Conservation (phyloP, 2,113 vertebrate genomes). For the Grammomys dolichurus region DNA sequence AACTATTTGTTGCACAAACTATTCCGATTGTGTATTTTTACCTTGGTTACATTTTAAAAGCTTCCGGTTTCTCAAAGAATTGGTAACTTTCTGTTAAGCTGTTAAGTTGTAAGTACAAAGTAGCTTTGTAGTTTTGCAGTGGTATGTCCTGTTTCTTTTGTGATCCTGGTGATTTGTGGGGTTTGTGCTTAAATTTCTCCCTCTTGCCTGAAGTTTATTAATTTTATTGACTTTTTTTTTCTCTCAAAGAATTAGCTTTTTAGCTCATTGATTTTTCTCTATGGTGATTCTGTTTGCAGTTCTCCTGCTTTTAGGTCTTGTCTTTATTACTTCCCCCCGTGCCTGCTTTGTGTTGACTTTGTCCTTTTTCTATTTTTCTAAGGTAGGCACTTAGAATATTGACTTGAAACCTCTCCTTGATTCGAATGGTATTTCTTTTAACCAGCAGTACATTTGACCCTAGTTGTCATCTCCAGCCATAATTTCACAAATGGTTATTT, state of each 20-base stretch:
- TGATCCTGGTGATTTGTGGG: conserved; percentile 41
- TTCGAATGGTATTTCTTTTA: conserved; percentile 40
- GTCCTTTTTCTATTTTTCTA: conserved; percentile 24
- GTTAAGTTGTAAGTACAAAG: conserved; percentile 19
- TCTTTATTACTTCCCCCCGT: conserved; percentile 48
- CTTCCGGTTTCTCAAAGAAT: conserved; percentile 11
- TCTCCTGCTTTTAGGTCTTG: neutral
- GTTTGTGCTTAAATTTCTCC: conserved; percentile 39
- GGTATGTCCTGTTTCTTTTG: neutral
- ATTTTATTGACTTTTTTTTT: conserved; percentile 53
- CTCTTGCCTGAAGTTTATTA: conserved; percentile 52
- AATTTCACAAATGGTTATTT: conserved; percentile 38
- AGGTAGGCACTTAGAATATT: conserved; percentile 24
- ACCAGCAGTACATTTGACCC: neutral
- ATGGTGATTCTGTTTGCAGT: conserved; percentile 27
- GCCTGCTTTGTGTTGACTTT: conserved; percentile 31
- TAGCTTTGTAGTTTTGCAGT: neutral
- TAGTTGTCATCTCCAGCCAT: conserved; percentile 32
- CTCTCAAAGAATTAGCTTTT: conserved; percentile 29
- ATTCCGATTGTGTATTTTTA: conserved; percentile 27
- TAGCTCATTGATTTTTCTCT: conserved; percentile 49
- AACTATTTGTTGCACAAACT: conserved; percentile 36
- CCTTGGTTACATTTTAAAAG: conserved; percentile 13
- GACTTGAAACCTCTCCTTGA: conserved; percentile 32
- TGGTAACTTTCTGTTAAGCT: neutral